These are phyloP conservation scores for Augochlora pura DNA, from an alignment of 1,140 invertebrate genomes.

Conservation along the genomic window DNA sequence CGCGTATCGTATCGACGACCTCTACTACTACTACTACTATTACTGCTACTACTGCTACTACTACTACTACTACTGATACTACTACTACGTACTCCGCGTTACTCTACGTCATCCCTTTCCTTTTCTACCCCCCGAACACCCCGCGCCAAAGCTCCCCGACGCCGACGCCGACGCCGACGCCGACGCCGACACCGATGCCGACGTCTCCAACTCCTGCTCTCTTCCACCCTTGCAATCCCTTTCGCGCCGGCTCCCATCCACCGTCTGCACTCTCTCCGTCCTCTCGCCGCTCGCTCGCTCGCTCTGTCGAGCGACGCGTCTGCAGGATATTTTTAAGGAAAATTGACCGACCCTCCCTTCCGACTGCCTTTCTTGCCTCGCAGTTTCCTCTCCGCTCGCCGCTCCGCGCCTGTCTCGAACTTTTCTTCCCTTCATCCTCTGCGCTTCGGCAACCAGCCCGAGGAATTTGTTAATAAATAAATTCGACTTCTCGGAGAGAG, in stretches of 20 bases:
- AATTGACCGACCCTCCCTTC: slow-evolving; percentile 61
- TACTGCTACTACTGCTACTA: slow-evolving; percentile 19
- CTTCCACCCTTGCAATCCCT: slow-evolving; percentile 43
- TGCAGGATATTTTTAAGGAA: slow-evolving; percentile 69
- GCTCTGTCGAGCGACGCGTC: slow-evolving; percentile 49
- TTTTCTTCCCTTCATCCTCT: too few species aligned
- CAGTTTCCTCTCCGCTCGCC: slow-evolving; percentile 59
- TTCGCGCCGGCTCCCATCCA: slow-evolving; percentile 51
- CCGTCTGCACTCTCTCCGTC: slow-evolving; percentile 11
- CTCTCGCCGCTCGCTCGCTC: too few species aligned
- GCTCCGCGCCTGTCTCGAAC: too few species aligned
- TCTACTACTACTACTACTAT: slow-evolving; percentile 63
- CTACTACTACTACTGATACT: slow-evolving; percentile 49
- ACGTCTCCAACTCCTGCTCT: too few species aligned
- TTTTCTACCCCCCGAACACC: slow-evolving; percentile 44
- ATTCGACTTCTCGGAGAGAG: too few species aligned
- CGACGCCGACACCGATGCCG: neutral
- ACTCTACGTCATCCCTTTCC: slow-evolving; percentile 62
- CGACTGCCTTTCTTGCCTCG: slow-evolving; percentile 27
- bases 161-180: neutral
- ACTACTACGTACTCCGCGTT: slow-evolving; percentile 63
- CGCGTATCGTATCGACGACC: slow-evolving; percentile 78
- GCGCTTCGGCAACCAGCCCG: too few species aligned
- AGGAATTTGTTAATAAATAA: too few species aligned
- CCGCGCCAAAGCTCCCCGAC: too few species aligned